A percentile compares a stretch with the other conserved stretches of the same genome.
These are phyloP conservation scores for Passer montanus DNA, from an alignment of 2,113 vertebrate genomes.

Conservation along the genomic window DNA sequence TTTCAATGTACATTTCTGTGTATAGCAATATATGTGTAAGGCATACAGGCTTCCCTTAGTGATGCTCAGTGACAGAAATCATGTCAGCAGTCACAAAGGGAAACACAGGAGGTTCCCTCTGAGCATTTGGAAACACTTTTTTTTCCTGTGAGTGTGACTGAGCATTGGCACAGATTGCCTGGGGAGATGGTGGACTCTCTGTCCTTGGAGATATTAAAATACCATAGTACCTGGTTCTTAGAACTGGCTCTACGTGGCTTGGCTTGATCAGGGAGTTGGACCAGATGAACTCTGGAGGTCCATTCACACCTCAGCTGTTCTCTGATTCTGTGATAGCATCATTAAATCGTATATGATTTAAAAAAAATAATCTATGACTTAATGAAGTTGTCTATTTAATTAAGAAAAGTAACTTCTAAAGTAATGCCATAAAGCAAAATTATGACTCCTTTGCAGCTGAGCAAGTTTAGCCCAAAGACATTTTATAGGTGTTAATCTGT, in stretches of 20 bases:
- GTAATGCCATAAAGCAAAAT: background rate
- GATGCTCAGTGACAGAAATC: background rate
- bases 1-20: background rate
- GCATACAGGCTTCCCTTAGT: background rate
- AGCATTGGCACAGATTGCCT: background rate
- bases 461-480: background rate
- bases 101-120: background rate
- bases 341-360: background rate
- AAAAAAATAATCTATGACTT: background rate
- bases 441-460: background rate
- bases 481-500: background rate
- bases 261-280: background rate
- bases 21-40: background rate
- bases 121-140: background rate
- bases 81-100: background rate
- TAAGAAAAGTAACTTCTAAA: background rate
- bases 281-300: background rate
- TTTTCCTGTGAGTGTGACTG: background rate
- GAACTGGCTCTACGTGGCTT: background rate
- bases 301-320: background rate
- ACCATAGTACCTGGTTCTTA: rapidly evolving
- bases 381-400: background rate
- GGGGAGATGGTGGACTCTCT: background rate
- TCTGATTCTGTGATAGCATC: background rate
- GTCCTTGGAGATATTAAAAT: background rate